Evolutionary conservation across 2,797 vertebrate genomes (phyloP), one percentile per base, ranked within the genome.

Genomic region (Bradypus variegatus): DNA sequence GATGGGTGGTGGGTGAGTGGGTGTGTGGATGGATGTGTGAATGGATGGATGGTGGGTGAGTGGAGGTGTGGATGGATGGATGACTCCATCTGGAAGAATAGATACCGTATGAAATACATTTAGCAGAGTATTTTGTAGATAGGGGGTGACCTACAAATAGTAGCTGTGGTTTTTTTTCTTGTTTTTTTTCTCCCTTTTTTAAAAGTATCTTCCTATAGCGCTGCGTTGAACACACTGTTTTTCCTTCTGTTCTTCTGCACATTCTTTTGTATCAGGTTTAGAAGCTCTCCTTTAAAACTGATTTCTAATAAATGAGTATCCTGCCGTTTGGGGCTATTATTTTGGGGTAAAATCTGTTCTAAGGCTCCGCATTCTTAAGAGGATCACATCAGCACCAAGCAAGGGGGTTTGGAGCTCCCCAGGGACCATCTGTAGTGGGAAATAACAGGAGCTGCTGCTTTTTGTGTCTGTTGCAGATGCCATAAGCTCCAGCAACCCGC

Each of bases 401-500:
- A 8, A 4, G 45, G 45, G 2, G 38, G 31, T 6, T 6, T 15
- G 11, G 23, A 10, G 81, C 29, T 6, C 0, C 9, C 0, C 0
- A 8, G 27, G 19, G 58, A 11, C 9, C 18, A 0, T 0, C 1
- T 0, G 69, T 3, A 3, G 7, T 1, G 1, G 60, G 70, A 29
- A 6, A 5, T 10, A 1, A 0, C 0, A 0, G 0, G 27, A 1
- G 65, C 13, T 3, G 27, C 14, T 4, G 3, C 21, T 6, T 2
- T 55, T 18, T 45, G 14, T 12, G 1, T 86, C 55, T 77, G 3
- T 92, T 83, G 1, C 96, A 99, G 99, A 99, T 84, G 99, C 99
- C 93, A 99, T 99, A 96, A 99, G 98, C 94, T 98, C 98, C 48
- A 97, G 97, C 38, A 99, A 99, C 95, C 99, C 99, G 0, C 97